These are phyloP conservation scores for Columba janthina DNA, from an alignment of 2,113 vertebrate genomes.

Conservation along the genomic window DNA sequence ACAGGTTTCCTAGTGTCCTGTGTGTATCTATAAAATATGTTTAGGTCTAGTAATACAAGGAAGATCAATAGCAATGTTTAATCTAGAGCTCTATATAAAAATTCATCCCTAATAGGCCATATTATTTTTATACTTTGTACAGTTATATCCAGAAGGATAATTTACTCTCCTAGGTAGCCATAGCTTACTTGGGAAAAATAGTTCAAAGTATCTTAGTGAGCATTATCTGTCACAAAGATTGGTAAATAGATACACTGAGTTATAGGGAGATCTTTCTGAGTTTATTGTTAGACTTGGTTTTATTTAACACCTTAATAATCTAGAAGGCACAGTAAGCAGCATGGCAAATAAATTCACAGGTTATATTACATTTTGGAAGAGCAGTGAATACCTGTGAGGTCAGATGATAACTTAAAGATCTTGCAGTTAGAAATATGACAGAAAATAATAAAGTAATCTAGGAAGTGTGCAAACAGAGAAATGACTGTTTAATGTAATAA, in stretches of 20 bases:
- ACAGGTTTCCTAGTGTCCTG: neutral
- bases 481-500: neutral
- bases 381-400: constrained; percentile 12
- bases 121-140: neutral
- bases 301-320: constrained; percentile 57
- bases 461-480: neutral
- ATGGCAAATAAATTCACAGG: constrained; percentile 20
- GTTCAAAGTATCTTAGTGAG: neutral
- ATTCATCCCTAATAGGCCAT: neutral
- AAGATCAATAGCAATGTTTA: neutral
- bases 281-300: constrained; percentile 32
- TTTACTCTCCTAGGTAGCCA: neutral
- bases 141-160: neutral
- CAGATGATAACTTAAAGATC: constrained; percentile 16
- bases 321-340: neutral
- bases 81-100: neutral
- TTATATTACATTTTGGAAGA: constrained; percentile 16
- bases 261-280: neutral
- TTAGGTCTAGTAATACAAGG: neutral
- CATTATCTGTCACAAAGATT: neutral
- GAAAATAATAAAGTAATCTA: neutral
- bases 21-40: neutral
- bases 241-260: neutral
- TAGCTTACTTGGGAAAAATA: neutral
- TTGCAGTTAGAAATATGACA: neutral